Percentiles rank a stretch among this genome's conserved stretches.
These are phyloP conservation scores for Caenorhabditis auriculariae DNA, from an alignment of 2,888 invertebrate genomes.

Conservation along the genomic window DNA sequence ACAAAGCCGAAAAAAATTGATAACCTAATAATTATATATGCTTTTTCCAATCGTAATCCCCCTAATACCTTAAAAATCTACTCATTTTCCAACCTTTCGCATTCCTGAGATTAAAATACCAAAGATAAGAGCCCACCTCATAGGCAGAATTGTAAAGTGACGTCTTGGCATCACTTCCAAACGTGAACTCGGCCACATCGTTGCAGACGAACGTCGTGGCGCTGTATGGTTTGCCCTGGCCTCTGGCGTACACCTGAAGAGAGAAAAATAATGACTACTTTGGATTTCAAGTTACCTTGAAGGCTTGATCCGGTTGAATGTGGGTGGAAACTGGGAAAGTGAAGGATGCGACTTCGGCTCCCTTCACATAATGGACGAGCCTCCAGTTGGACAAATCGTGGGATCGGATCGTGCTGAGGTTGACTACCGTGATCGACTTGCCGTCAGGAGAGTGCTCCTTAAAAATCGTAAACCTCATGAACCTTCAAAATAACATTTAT, in stretches of 20 bases:
- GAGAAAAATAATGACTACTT: neutral
- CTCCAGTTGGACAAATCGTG: slow-evolving; percentile 25
- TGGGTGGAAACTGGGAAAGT: slow-evolving; percentile 21
- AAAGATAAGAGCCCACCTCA: no score
- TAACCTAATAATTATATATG: no score
- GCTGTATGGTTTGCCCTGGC: no score
- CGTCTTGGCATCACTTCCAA: no score
- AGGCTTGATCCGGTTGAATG: slow-evolving; percentile 14
- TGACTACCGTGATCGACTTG: slow-evolving; percentile 11
- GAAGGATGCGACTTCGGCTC: slow-evolving; percentile 5
- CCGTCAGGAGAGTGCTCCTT: slow-evolving; percentile 17
- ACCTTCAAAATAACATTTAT: neutral
- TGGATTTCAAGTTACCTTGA: slow-evolving; percentile 1
- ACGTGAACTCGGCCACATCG: no score
- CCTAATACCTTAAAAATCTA: no score
- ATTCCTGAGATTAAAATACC: no score
- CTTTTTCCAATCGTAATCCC: no score
- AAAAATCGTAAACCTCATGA: neutral
- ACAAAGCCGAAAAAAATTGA: no score
- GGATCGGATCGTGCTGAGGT: slow-evolving; percentile 3
- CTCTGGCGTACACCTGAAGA: neutral
- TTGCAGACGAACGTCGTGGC: no score
- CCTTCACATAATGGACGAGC: slow-evolving; percentile 9
- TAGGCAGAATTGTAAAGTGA: no score
- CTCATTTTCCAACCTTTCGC: no score